Evolutionary conservation across 2,888 invertebrate genomes (phyloP).

Genomic region (Linnaemya vulpina): DNA sequence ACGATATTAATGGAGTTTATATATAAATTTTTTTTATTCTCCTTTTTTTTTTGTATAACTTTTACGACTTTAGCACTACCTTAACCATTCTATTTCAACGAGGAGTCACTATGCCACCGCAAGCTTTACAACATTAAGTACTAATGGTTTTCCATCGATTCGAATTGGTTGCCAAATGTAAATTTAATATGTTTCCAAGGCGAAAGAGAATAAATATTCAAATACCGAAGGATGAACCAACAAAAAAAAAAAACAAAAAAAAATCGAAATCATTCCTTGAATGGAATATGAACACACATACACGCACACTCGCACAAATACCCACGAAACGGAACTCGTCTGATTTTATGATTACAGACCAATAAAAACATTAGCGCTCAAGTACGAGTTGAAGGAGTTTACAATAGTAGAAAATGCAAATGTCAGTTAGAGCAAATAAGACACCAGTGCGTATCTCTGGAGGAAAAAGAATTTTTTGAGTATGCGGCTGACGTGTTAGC

Average conservation of each 20-base stretch:
- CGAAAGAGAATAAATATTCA: slow-evolving; percentile 51
- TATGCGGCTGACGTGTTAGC: slow-evolving; percentile 27
- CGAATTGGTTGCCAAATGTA: slow-evolving; percentile 70
- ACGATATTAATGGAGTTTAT: slow-evolving; percentile 62
- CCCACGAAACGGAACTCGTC: slow-evolving; percentile 65
- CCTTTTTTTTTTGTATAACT: slow-evolving; percentile 7
- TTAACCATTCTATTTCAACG: slow-evolving; percentile 37
- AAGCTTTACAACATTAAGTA: slow-evolving; percentile 56
- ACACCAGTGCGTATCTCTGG: slow-evolving; percentile 29
- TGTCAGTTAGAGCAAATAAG: slow-evolving; percentile 46
- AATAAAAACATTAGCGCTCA: slow-evolving; percentile 70
- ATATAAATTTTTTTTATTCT: background rate
- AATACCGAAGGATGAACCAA: slow-evolving; percentile 63
- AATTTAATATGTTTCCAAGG: slow-evolving; percentile 65
- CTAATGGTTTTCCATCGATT: slow-evolving; percentile 71
- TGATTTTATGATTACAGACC: slow-evolving; percentile 72
- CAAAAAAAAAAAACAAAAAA: too few relatives aligned
- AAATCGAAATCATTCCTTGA: slow-evolving; percentile 48
- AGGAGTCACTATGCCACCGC: slow-evolving; percentile 23
- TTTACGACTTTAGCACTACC: slow-evolving; percentile 8
- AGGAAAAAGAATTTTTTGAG: slow-evolving; percentile 14
- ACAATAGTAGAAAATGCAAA: slow-evolving; percentile 64
- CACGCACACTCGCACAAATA: slow-evolving; percentile 11
- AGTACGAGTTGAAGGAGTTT: slow-evolving; percentile 55
- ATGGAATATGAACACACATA: slow-evolving; percentile 19